Percentiles rank a stretch among this genome's conserved stretches.
Evolutionary conservation across 64 coral and sea anemone species (phyloP).

Genomic region (Catalaphyllia jardinei): DNA sequence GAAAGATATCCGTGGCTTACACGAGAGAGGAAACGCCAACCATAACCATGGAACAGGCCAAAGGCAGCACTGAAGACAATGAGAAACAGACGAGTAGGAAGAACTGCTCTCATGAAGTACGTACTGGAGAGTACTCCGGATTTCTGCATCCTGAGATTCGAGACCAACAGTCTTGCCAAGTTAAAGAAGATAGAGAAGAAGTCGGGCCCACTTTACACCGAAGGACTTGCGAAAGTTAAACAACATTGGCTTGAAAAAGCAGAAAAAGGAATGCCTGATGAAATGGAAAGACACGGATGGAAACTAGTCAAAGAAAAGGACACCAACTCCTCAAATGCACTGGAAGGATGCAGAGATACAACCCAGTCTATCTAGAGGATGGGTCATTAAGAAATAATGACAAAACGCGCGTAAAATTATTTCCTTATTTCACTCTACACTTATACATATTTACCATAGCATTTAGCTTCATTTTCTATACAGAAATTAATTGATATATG

Average conservation of each 20-base stretch:
- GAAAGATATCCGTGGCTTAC: conserved; percentile 11
- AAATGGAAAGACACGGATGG: conserved; percentile 39
- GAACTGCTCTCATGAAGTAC: too few species aligned
- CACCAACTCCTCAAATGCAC: conserved; percentile 32
- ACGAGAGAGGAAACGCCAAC: background rate
- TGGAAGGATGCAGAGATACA: conserved; percentile 13
- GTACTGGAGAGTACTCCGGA: too few species aligned
- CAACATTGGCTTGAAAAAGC: background rate
- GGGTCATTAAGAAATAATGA: too few species aligned
- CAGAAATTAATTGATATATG: too few species aligned
- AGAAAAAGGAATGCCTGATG: background rate
- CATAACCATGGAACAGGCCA: too few species aligned
- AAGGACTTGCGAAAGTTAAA: conserved; percentile 48
- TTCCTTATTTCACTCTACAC: too few species aligned
- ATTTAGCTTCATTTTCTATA: too few species aligned
- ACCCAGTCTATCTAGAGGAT: too few species aligned
- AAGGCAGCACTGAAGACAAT: too few species aligned
- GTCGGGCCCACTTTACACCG: conserved; percentile 18
- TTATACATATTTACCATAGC: too few species aligned
- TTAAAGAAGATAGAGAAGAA: background rate
- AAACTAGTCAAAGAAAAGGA: conserved; percentile 15
- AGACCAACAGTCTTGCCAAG: conserved; percentile 25
- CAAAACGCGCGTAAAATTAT: too few species aligned
- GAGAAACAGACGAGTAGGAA: too few species aligned
- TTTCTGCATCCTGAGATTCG: conserved; percentile 23